These are phyloP conservation scores for Sciaenops ocellatus DNA, from an alignment of 2,797 vertebrate genomes.

Conservation along the genomic window DNA sequence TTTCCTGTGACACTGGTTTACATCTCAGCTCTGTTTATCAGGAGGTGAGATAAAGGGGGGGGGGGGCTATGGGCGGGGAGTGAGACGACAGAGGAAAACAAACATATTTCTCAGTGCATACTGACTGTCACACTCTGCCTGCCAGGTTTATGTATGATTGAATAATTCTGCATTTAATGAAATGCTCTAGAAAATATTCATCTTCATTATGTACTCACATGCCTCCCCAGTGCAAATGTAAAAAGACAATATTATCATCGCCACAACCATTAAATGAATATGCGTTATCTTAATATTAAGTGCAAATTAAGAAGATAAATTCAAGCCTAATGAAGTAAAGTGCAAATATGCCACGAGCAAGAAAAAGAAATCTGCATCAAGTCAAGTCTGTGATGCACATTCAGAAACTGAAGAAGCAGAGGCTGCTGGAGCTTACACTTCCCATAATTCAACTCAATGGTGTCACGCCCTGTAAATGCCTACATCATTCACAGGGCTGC, in stretches of 20 bases:
- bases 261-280: not conserved
- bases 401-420: no score
- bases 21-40: slow-evolving; percentile 41
- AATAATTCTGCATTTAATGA: slow-evolving; percentile 17
- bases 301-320: not conserved
- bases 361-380: not conserved
- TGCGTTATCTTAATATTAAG: not conserved
- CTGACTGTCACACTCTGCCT: slow-evolving; percentile 26
- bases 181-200: not conserved
- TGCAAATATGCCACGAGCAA: not conserved
- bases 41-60: slow-evolving; percentile 34
- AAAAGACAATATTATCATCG: not conserved
- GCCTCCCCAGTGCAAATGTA: not conserved
- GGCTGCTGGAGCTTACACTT: not conserved
- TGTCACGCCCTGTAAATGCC: not conserved
- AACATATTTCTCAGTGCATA: slow-evolving; percentile 27
- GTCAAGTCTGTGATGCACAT: not conserved
- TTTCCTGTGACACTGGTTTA: slow-evolving; percentile 41
- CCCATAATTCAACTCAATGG: no score
- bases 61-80: not conserved
- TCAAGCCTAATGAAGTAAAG: not conserved
- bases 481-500: not conserved
- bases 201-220: not conserved
- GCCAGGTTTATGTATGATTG: slow-evolving; percentile 25
- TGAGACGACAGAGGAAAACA: slow-evolving; percentile 42